Evolutionary conservation across 2,797 vertebrate species (phyloP).

Genomic region (Poeciliopsis gracilis): DNA sequence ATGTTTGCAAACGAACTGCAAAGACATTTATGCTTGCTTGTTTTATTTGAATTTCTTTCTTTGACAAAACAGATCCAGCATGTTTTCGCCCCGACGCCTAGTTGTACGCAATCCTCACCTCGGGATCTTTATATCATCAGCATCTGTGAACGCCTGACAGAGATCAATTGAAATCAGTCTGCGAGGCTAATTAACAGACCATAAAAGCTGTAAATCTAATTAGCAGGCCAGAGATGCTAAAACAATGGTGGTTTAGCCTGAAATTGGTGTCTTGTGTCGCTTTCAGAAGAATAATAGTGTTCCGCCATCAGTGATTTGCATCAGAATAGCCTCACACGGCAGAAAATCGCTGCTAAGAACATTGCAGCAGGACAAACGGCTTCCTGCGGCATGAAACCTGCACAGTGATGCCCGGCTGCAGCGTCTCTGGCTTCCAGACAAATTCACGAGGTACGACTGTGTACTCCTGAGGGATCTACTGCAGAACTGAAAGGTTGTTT

Average conservation of each 20-base stretch:
- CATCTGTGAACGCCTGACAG: background rate
- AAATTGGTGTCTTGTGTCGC: background rate
- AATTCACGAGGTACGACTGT: background rate
- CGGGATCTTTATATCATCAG: background rate
- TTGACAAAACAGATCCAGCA: background rate
- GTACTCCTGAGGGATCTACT: background rate
- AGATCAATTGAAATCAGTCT: background rate
- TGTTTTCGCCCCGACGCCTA: background rate
- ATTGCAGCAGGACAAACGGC: background rate
- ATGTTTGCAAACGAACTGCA: background rate
- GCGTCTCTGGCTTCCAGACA: background rate
- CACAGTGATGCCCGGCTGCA: background rate
- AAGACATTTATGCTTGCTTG: background rate
- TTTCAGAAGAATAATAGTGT: background rate
- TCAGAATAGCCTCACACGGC: background rate
- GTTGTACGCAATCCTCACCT: background rate
- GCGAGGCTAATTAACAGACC: background rate
- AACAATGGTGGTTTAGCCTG: background rate
- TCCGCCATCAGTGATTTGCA: background rate
- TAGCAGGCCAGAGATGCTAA: background rate
- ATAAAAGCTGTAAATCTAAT: background rate
- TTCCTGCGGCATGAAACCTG: background rate
- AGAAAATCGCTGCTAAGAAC: background rate
- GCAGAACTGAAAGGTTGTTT: background rate
- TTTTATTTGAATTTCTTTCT: background rate